Conservation (phyloP, 64 coral and sea anemone genomes). For the Trachythela sp. region DNA sequence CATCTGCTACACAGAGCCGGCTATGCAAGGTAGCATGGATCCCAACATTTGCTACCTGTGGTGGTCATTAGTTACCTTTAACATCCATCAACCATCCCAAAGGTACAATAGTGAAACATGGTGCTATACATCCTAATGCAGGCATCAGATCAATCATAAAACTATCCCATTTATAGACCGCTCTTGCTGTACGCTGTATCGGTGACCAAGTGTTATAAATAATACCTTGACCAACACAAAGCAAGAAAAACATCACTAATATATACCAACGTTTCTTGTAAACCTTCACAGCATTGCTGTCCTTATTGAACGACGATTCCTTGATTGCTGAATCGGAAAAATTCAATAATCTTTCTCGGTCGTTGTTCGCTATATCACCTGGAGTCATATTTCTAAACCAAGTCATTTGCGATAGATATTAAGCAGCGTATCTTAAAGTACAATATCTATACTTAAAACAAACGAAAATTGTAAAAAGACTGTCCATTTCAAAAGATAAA, state of each 20-base stretch:
- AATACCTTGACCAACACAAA: conserved; percentile 27
- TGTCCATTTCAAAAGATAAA: no score
- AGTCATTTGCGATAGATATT: neutral
- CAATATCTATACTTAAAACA: no score
- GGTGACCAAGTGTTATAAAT: conserved; percentile 55
- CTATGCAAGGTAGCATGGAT: no score
- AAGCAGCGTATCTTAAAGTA: no score
- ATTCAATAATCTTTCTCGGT: neutral
- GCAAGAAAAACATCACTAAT: conserved; percentile 25
- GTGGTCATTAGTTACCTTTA: no score
- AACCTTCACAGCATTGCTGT: conserved; percentile 14
- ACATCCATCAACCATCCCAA: conserved; percentile 55
- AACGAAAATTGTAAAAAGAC: no score
- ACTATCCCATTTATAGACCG: conserved; percentile 45
- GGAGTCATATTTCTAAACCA: neutral
- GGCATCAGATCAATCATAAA: conserved; percentile 37
- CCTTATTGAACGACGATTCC: neutral
- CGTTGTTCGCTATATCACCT: neutral
- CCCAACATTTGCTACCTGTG: no score
- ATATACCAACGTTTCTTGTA: conserved; percentile 60
- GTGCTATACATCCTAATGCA: conserved; percentile 34
- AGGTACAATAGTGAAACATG: conserved; percentile 29
- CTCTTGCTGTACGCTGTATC: conserved; percentile 48
- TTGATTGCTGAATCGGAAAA: neutral
- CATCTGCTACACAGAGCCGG: no score